These are phyloP conservation scores for Epinotia ramella DNA, from an alignment of 2,888 invertebrate genomes.

Conservation along the genomic window DNA sequence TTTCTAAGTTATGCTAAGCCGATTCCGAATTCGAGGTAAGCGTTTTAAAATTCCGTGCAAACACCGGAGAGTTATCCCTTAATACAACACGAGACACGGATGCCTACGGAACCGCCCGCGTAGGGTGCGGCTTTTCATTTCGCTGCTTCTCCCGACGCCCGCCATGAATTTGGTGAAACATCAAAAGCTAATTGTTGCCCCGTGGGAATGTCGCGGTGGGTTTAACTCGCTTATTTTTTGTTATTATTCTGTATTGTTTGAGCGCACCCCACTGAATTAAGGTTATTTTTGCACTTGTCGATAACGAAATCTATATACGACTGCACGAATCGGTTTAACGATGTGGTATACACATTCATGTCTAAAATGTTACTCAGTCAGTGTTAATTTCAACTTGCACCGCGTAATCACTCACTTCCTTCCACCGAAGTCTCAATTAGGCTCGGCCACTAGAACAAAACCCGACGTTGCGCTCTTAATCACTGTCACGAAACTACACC, in stretches of 20 bases:
- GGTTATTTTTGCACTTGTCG: constrained; percentile 43
- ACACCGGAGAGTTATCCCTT: constrained; percentile 45
- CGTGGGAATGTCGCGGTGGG: constrained; percentile 71
- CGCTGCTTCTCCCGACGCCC: constrained; percentile 43
- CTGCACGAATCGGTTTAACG: not conserved
- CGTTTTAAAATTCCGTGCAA: constrained; percentile 46
- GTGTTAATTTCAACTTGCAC: constrained; percentile 17
- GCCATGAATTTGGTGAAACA: constrained; percentile 56
- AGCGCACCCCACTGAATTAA: constrained; percentile 53
- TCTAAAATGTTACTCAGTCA: constrained; percentile 1
- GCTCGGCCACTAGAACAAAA: constrained; percentile 13
- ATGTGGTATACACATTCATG: no score
- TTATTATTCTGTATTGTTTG: constrained; percentile 60
- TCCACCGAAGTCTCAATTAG: constrained; percentile 31
- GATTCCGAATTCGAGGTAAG: constrained; percentile 38
- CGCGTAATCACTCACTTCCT: constrained; percentile 27
- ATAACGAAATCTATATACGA: constrained; percentile 1
- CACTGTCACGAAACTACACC: constrained; percentile 26
- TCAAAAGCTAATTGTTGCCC: constrained; percentile 65
- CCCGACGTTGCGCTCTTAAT: constrained; percentile 20
- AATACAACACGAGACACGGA: constrained; percentile 39
- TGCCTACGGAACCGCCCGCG: constrained; percentile 42
- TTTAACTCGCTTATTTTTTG: constrained; percentile 66
- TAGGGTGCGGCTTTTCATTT: constrained; percentile 46
- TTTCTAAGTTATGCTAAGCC: constrained; percentile 45